Percentiles rank a stretch among this genome's conserved stretches.
Conservation (phyloP, 2,888 invertebrate species). For the Lepidochitona cinerea region DNA sequence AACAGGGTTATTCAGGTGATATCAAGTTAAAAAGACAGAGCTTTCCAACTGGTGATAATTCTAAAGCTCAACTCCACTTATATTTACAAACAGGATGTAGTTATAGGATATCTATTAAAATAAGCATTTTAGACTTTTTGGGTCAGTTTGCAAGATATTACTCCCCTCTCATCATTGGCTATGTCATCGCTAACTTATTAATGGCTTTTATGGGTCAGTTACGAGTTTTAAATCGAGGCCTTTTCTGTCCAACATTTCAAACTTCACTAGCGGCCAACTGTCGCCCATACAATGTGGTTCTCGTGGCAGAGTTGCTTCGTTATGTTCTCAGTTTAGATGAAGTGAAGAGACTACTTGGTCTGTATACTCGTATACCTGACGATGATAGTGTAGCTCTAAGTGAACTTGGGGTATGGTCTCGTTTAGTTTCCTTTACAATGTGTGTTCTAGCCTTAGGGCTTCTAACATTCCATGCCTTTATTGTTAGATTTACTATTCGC, state of each 20-base stretch:
- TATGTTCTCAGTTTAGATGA: background rate
- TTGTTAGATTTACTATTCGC: slow-evolving; percentile 29
- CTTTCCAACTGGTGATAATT: background rate
- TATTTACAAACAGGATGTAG: slow-evolving; percentile 63
- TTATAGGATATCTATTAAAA: slow-evolving; percentile 43
- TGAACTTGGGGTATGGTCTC: slow-evolving; percentile 34
- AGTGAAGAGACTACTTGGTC: background rate
- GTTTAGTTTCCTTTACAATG: slow-evolving; percentile 31
- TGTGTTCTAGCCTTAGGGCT: slow-evolving; percentile 38
- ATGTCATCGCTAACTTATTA: slow-evolving; percentile 71
- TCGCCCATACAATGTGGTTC: slow-evolving; percentile 37
- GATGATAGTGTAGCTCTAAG: slow-evolving; percentile 17
- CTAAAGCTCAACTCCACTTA: slow-evolving; percentile 51
- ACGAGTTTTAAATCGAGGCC: slow-evolving; percentile 32
- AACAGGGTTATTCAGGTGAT: background rate
- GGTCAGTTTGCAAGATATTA: slow-evolving; percentile 79
- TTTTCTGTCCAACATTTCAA: slow-evolving; percentile 37
- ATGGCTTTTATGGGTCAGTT: slow-evolving; percentile 47
- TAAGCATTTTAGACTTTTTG: background rate
- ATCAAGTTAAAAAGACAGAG: background rate
- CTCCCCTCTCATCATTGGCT: slow-evolving; percentile 78
- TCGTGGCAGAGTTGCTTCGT: slow-evolving; percentile 29
- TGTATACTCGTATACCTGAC: no score
- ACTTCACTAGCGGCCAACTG: slow-evolving; percentile 25
- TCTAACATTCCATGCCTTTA: slow-evolving; percentile 35